Percentiles rank a stretch among this genome's conserved stretches.
These are phyloP conservation scores for Porites lobata DNA, from an alignment of 92 coral and sea anemone genomes.

Conservation along the genomic window DNA sequence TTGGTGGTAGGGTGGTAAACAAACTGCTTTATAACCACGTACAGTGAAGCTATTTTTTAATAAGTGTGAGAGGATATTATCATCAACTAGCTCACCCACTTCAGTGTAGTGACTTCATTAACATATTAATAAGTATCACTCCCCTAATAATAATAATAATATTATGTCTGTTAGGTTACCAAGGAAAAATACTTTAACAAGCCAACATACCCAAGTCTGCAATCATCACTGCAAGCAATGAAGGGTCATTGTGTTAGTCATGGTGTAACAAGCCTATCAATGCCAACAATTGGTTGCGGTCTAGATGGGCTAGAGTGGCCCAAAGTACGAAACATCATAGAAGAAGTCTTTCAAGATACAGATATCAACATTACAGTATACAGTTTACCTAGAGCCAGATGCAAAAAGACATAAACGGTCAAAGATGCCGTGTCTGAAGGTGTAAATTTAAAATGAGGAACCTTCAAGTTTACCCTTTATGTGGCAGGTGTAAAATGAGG, in stretches of 20 bases:
- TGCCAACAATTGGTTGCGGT: conserved; percentile 98
- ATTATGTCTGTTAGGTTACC: conserved; percentile 68
- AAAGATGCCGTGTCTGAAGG: background rate
- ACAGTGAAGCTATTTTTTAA: too few relatives aligned
- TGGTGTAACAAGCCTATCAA: conserved; percentile 74
- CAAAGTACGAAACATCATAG: conserved; percentile 71
- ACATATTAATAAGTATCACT: too few relatives aligned
- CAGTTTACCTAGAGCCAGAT: conserved; percentile 40
- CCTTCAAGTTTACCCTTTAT: too few relatives aligned
- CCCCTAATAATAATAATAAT: too few relatives aligned
- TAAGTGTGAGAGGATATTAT: too few relatives aligned
- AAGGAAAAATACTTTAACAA: conserved; percentile 89
- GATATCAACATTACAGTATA: conserved; percentile 76
- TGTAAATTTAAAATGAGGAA: too few relatives aligned
- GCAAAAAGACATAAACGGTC: conserved; percentile 46
- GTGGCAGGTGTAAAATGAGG: too few relatives aligned
- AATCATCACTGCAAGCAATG: conserved; percentile 79
- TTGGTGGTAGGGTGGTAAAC: too few relatives aligned
- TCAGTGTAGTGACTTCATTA: too few relatives aligned
- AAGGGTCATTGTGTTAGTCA: conserved; percentile 74
- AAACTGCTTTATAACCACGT: too few relatives aligned
- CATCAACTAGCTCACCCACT: too few relatives aligned
- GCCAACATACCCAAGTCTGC: conserved; percentile 84
- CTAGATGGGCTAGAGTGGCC: conserved; percentile 89
- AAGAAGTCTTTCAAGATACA: conserved; percentile 73